Evolutionary conservation across 2,113 vertebrate species (phyloP).

Genomic region (Elaphurus davidianus): DNA sequence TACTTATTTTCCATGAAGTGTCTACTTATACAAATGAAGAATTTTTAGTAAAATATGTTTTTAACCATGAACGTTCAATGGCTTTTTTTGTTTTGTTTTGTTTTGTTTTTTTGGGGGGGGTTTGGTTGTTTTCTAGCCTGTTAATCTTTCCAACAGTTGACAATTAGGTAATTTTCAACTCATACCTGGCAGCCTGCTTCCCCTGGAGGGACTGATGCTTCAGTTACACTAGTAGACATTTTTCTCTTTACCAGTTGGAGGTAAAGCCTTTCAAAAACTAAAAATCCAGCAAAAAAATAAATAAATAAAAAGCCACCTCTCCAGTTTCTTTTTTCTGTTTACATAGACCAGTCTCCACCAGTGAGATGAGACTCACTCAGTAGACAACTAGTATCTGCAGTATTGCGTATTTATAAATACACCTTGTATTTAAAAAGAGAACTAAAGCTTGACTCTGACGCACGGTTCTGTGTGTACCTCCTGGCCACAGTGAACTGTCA

Average conservation of each 20-base stretch:
- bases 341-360: slow-evolving; percentile 70
- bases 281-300: background rate
- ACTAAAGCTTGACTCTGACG: slow-evolving; percentile 77
- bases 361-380: background rate
- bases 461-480: slow-evolving; percentile 78
- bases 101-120: background rate
- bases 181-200: slow-evolving; percentile 69
- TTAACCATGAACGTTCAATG: slow-evolving; percentile 80
- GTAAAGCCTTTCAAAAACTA: slow-evolving; percentile 61
- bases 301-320: slow-evolving; percentile 1
- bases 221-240: slow-evolving; percentile 54
- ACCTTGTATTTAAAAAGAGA: slow-evolving; percentile 82
- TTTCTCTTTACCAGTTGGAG: slow-evolving; percentile 54
- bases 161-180: slow-evolving; percentile 74
- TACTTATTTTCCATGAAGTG: slow-evolving; percentile 81
- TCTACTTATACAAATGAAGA: slow-evolving; percentile 86
- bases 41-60: slow-evolving; percentile 79
- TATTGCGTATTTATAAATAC: slow-evolving; percentile 80
- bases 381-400: slow-evolving; percentile 73
- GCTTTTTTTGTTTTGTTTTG: slow-evolving; percentile 67
- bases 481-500: slow-evolving; percentile 73
- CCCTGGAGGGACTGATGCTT: slow-evolving; percentile 53
- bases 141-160: slow-evolving; percentile 67
- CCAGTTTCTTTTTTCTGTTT: slow-evolving; percentile 70
- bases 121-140: slow-evolving; percentile 80